A percentile compares a stretch with the other conserved stretches of the same genome.
These are phyloP conservation scores for Drosophila miranda DNA, from an alignment of 1,140 invertebrate genomes.

Conservation along the genomic window DNA sequence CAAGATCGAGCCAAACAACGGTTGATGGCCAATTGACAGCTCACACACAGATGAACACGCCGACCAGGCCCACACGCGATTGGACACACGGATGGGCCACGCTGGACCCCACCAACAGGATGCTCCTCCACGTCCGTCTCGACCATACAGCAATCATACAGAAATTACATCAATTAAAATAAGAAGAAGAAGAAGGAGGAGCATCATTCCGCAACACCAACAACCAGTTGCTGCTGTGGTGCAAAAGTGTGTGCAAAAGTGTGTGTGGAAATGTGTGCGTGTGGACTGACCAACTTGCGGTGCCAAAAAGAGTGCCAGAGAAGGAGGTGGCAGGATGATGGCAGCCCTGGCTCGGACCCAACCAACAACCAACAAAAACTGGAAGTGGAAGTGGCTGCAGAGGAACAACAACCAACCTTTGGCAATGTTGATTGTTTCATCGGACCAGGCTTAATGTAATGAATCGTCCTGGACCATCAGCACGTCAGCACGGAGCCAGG, in stretches of 20 bases:
- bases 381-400: too few species aligned
- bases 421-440: constrained; percentile 54
- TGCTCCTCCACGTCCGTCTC: constrained; percentile 70
- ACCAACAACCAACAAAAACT: constrained; percentile 26
- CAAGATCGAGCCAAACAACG: constrained; percentile 59
- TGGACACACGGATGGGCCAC: constrained; percentile 14
- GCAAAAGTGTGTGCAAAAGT: constrained; percentile 28
- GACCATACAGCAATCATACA: constrained; percentile 75
- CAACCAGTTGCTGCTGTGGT: constrained; percentile 52
- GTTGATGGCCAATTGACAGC: constrained; percentile 66
- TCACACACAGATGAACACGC: constrained; percentile 11
- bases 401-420: constrained; percentile 26
- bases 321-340: constrained; percentile 14
- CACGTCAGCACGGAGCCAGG: constrained; percentile 22
- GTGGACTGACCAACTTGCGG: constrained; percentile 63
- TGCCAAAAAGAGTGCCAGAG: constrained; percentile 56
- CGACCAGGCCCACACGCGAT: constrained; percentile 12
- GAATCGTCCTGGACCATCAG: constrained; percentile 44
- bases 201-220: constrained; percentile 53
- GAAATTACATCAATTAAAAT: constrained; percentile 55
- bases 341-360: constrained; percentile 44
- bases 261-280: constrained; percentile 19
- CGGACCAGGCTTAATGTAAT: constrained; percentile 53
- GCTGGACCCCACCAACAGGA: constrained; percentile 52
- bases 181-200: constrained; percentile 5